A percentile compares a stretch with the other conserved stretches of the same genome.
phyloP scores from a whole-genome alignment of 2,113 vertebrate genomes.

The Plecotus auritus region DNA sequence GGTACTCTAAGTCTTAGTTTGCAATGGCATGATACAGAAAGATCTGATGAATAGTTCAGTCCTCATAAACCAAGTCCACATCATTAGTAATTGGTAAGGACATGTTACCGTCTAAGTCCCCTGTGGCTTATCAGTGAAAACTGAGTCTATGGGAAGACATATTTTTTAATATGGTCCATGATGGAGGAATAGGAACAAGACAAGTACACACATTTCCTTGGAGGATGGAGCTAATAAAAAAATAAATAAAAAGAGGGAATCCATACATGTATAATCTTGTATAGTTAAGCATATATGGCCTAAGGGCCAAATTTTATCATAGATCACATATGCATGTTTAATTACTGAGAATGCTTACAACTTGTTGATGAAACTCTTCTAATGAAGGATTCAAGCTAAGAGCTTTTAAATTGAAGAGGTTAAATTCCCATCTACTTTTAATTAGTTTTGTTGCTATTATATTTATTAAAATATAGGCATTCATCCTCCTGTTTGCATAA shows the following conservation, averaged over 20 bases:
- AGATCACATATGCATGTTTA: conserved; percentile 44
- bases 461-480: conserved; percentile 47
- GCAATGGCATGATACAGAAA: neutral
- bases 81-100: conserved; percentile 42
- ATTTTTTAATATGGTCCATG: conserved; percentile 28
- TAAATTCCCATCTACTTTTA: conserved; percentile 61
- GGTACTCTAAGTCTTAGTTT: neutral
- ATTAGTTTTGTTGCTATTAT: conserved; percentile 24
- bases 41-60: conserved; percentile 53
- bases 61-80: conserved; percentile 31
- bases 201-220: conserved; percentile 27
- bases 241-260: neutral
- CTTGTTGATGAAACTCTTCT: conserved; percentile 50
- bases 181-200: neutral
- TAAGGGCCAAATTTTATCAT: conserved; percentile 39
- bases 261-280: conserved; percentile 22
- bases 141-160: conserved; percentile 7
- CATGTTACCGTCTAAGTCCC: neutral
- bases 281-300: conserved; percentile 44
- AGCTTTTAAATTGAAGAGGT: conserved; percentile 60
- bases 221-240: neutral
- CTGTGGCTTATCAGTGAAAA: conserved; percentile 37
- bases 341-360: conserved; percentile 57
- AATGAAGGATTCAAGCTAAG: conserved; percentile 28
- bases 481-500: conserved; percentile 35